phyloP scores from a whole-genome alignment of 2,888 invertebrate genomes.

The Acronicta psi region DNA sequence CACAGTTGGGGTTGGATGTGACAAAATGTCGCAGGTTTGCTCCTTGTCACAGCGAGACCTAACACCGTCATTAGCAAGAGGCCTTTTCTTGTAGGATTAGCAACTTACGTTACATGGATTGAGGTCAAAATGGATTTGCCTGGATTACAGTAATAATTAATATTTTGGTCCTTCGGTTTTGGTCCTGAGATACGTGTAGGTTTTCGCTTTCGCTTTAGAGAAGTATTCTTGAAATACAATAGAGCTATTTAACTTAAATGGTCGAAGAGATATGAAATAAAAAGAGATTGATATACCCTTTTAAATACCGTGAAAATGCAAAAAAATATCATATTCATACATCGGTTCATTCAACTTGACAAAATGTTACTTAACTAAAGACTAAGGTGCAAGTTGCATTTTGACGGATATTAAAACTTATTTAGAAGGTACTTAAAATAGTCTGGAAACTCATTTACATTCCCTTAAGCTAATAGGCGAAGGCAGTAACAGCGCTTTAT shows the following conservation, averaged over 20 bases:
- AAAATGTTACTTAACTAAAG: no score
- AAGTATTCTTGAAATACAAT: no score
- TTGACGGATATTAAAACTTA: conserved; percentile 2
- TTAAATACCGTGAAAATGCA: no score
- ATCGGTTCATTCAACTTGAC: no score
- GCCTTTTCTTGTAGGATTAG: conserved; percentile 25
- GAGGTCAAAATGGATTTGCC: neutral
- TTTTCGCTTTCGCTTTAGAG: no score
- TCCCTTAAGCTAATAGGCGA: conserved; percentile 6
- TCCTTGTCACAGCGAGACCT: conserved; percentile 41
- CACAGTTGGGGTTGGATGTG: conserved; percentile 18
- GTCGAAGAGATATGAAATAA: no score
- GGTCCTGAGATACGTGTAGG: no score
- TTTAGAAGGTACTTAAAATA: neutral
- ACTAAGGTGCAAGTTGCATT: neutral
- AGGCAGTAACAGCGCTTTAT: conserved; percentile 5
- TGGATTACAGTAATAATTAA: neutral
- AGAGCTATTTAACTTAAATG: no score
- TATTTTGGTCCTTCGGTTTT: no score
- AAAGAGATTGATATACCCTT: no score
- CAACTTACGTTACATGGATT: conserved; percentile 17
- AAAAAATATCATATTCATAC: no score
- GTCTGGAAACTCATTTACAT: conserved; percentile 8
- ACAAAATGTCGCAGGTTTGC: conserved; percentile 25
- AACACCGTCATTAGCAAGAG: conserved; percentile 40